Evolutionary conservation across 2,888 invertebrate species (phyloP).

Genomic region (Sarcophaga carnaria): DNA sequence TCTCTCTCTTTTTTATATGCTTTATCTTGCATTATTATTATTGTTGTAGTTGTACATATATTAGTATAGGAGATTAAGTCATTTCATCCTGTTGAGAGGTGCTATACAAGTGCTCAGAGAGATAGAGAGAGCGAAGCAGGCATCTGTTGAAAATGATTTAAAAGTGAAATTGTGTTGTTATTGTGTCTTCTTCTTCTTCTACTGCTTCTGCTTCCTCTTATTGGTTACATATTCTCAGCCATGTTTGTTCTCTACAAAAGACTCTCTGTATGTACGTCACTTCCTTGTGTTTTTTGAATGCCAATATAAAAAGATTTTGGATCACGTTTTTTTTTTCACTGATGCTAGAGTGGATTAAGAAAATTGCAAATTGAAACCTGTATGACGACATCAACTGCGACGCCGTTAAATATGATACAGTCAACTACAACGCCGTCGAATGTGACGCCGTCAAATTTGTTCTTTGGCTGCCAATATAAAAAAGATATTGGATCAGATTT

Average conservation of each 20-base stretch:
- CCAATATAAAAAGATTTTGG: too few relatives aligned
- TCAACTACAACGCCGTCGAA: too few relatives aligned
- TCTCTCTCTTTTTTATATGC: not conserved
- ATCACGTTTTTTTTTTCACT: too few relatives aligned
- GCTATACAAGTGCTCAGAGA: not conserved
- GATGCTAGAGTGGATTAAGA: too few relatives aligned
- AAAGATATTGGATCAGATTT: too few relatives aligned
- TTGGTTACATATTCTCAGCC: not conserved
- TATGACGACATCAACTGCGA: too few relatives aligned
- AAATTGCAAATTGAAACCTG: too few relatives aligned
- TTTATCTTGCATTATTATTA: not conserved
- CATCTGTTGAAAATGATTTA: not conserved
- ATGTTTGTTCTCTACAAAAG: not conserved
- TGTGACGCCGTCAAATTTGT: too few relatives aligned
- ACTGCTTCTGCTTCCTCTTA: not conserved
- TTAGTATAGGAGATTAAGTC: conserved; percentile 18
- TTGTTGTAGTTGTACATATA: conserved; percentile 8
- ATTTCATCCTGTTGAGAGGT: not conserved
- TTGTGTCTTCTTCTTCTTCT: not conserved
- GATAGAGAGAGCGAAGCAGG: too few relatives aligned
- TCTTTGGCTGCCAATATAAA: too few relatives aligned
- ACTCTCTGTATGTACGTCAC: not conserved
- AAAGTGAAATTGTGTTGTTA: not conserved
- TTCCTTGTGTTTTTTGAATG: not conserved
- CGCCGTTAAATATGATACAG: too few relatives aligned